Evolutionary conservation across 2,797 vertebrate species (phyloP), one percentile per base, ranked within the genome.

Genomic region (Tokudaia muenninki): DNA sequence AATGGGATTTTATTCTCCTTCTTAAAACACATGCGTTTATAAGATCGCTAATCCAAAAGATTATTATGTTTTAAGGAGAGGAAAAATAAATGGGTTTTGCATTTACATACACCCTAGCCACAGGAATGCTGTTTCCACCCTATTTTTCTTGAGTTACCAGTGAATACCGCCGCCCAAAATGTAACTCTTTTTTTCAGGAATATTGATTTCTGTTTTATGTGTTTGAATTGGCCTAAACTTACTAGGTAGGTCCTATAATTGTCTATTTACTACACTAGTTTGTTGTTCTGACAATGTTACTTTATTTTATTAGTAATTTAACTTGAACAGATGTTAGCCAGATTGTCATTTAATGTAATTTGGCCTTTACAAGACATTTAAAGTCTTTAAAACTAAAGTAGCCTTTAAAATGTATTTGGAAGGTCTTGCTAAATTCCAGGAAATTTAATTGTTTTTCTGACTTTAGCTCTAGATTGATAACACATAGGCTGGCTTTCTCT

Each of bases 101-200:
- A 95, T 98, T 97, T 98, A 98, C 98, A 94, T 98, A 98, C 97
- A 97, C 90, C 94, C 97, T 96, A 98, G 97, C 98, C 98, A 97
- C 97, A 98, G 98, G 98, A 98, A 98, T 98, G 98, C 97, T 98
- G 95, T 17, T 7, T 16, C 31, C 65, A 97, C 92, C 95, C 97
- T 97, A 98, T 82, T 98, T 97, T 97, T 87, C 94, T 97, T 97
- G 94, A 98, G 94, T 94, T 96, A 41, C 96, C 96, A 87, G 94
- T 98, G 97, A 96, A 97, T 94, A 65, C 83, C 82, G 70, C 90
- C 94, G 83, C 8, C 89, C 94, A 78, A 90, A 78, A 96, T 96
- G 89, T 98, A 98, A 97, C 88, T 98, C 92, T 97, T 92, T 98
- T 41, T 98, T 94, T 94, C 72, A 97, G 90, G 83, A 97, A 47